Base-by-base conservation (phyloP, 2,113 vertebrate genomes). In the Gallinago jamesoni region DNA sequence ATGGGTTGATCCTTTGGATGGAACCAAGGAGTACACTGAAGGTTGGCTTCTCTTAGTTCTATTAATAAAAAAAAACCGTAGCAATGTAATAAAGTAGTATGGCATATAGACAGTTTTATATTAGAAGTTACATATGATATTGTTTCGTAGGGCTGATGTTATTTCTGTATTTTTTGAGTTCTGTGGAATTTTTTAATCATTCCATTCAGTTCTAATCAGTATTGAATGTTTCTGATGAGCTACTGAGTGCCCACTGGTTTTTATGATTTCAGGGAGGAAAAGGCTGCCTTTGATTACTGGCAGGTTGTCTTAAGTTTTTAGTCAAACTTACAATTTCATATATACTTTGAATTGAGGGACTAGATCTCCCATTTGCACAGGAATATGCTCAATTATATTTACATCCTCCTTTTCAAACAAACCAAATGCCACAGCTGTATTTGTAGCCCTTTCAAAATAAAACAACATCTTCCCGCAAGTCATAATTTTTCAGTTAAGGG, bases 11-110 rank as follows among this genome's bases (percentile, higher is more conserved):
- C 99, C 99, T 66, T 97, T 99, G 68, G 99, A 99, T 94, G 99
- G 99, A 74, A 99, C 99, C 67, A 99, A 99, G 96, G 99, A 99
- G 93, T 99, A 99, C 79, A 99, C 99, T 30, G 99, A 99, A 99
- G 99, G 99, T 99, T 92, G 87, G 98, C 94, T 67, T 96, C 57
- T 95, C 39, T 93, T 93, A 55, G 25, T 43, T 87, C 14, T 93
- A 47, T 50, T 52, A 27, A 33, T 74, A 28, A 6, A n/a, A 63
- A 45, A 60, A 45, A 75, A 63, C 74, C 39, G 41, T 30, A 70
- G 30, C 21, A 67, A 6, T 75, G 23, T 57, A 80, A 62, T 84
- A 21, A 87, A 80, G 28, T 57, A 63, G 22, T 15, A 78, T 3
- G 11, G n/a, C 7, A n/a, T 5, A 10, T 50, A 68, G 14, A 22